These are phyloP conservation scores for Azorinus chamasolen DNA, from an alignment of 2,888 invertebrate species.

Conservation along the genomic window DNA sequence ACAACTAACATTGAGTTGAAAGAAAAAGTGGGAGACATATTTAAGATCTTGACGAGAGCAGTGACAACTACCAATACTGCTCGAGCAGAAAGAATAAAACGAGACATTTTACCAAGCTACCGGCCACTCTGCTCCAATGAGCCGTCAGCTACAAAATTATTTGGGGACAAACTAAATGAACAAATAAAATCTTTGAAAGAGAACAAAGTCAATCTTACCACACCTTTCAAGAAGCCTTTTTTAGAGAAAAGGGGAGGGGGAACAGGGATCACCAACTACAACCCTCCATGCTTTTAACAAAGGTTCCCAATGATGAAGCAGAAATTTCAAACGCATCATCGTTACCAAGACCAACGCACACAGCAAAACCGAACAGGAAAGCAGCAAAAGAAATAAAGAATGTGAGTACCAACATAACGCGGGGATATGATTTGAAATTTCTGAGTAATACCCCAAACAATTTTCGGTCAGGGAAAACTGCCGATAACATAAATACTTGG, in stretches of 20 bases:
- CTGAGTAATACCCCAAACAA: too few species aligned
- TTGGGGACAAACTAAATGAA: constrained; percentile 26
- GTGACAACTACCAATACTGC: constrained; percentile 7
- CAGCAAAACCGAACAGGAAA: neutral
- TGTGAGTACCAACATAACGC: neutral
- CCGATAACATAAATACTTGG: too few species aligned
- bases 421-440: constrained; percentile 7
- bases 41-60: constrained; percentile 20
- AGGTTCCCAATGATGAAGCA: neutral
- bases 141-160: constrained; percentile 26
- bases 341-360: neutral
- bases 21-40: constrained; percentile 15
- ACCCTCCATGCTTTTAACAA: neutral
- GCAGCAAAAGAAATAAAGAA: neutral
- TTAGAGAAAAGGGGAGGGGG: constrained; percentile 15
- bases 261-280: neutral
- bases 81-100: constrained; percentile 21
- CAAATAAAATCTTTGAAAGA: constrained; percentile 5
- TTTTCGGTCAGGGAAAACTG: too few species aligned
- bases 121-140: constrained; percentile 6
- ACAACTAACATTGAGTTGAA: neutral
- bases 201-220: constrained; percentile 3
- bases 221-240: constrained; percentile 1
- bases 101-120: constrained; percentile 15
- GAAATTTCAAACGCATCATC: neutral